A percentile compares a stretch with the other conserved stretches of the same genome.
Conservation (phyloP, 2,888 invertebrate genomes). For the Aleiodes leptofemur region DNA sequence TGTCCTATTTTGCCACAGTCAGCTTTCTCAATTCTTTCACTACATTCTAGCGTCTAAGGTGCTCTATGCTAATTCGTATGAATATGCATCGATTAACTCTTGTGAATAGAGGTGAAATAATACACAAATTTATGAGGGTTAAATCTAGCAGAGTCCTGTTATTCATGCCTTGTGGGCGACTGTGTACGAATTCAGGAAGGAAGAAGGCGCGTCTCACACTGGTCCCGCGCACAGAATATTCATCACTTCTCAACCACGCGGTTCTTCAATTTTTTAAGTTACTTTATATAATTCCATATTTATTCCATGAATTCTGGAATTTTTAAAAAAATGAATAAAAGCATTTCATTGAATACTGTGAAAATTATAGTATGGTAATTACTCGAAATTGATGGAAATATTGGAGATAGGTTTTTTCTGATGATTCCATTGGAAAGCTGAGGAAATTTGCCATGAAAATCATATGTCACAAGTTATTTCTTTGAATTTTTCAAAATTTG, state of each 20-base stretch:
- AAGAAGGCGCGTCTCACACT: conserved; percentile 44
- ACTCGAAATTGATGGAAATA: no score
- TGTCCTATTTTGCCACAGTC: conserved; percentile 44
- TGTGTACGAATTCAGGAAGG: conserved; percentile 42
- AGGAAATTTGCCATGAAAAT: no score
- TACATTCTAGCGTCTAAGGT: conserved; percentile 54
- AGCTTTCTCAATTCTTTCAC: conserved; percentile 29
- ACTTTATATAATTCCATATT: background rate
- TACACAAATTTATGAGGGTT: conserved; percentile 64
- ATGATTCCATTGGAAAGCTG: no score
- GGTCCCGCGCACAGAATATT: conserved; percentile 38
- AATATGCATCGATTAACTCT: conserved; percentile 60
- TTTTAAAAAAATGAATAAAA: conserved; percentile 6
- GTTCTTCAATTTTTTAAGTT: background rate
- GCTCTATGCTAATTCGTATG: conserved; percentile 68
- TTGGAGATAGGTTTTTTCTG: no score
- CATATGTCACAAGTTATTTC: no score
- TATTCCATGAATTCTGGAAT: background rate
- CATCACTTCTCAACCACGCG: conserved; percentile 26
- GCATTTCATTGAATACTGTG: no score
- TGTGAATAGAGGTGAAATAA: conserved; percentile 60
- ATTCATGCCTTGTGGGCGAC: conserved; percentile 35
- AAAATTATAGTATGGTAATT: no score
- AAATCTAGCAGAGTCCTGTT: conserved; percentile 57
- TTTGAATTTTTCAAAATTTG: no score